Evolutionary conservation across 2,113 vertebrate species (phyloP), one percentile per base, ranked within the genome.

Genomic region (Nyctereutes procyonoides): DNA sequence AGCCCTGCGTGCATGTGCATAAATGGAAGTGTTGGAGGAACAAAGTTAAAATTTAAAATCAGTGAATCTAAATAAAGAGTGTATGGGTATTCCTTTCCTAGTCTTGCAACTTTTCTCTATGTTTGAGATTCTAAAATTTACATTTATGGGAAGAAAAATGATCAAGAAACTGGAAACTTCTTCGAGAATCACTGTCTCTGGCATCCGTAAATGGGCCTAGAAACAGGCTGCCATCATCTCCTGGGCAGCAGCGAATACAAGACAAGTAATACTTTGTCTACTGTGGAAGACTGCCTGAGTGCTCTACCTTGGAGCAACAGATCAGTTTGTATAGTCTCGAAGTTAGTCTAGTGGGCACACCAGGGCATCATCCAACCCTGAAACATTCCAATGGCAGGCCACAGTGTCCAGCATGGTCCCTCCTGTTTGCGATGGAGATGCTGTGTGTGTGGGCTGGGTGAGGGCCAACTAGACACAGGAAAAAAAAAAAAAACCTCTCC

Each of bases 1-100:
- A 24, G 17, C 1, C 14, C 2, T 1, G 3, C 13, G 1, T 28
- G 14, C 9, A 32, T 10, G 0, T 32, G 16, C 30, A 5, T 24
- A 35, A 7, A 62, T 11, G 48, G 14, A 55, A 2, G 35, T 11
- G 73, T 24, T 48, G 24, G 73, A 74, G 38, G 13, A 6, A 48
- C 14, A 73, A 74, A 55, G 26, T 74, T 43, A 73, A 16, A n/a
- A 43, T 43, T 43, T 7, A 43, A 43, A 43, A 55, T 28, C 19
- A 2, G 56, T 32, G 38, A 17, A 32, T 60, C 62, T 95, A 43
- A 91, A 26, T 51, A 35, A 35, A 38, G 24, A 28, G 14, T 35
- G 55, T 51, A 24, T 43, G 82, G 6, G 13, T 95, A 55, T 53
- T 80, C 55, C 9, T 73, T 87, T 53, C 38, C 38, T 86, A 38